Evolutionary conservation across 2,113 vertebrate species (phyloP), one percentile per base, ranked within the genome.

Genomic region (Tragelaphus scriptus): DNA sequence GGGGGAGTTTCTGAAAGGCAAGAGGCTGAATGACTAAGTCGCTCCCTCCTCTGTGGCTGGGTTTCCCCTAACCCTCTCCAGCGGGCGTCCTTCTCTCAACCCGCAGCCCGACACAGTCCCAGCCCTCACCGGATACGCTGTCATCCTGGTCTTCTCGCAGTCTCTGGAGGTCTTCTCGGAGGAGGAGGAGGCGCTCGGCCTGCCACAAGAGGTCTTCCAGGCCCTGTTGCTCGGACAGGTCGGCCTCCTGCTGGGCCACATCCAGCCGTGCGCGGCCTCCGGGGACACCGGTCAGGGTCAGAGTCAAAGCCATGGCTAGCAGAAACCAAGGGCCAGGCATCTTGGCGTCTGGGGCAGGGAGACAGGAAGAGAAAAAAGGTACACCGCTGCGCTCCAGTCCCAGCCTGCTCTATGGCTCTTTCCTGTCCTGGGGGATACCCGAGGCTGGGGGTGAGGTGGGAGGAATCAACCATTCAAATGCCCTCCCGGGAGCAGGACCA

Each of bases 301-400:
- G 17, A 32, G 91, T 85, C 95, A 95, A 51, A 44, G 80, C 87
- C 26, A 96, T 44, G 61, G 58, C 30, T 5, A 98, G 75, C 90
- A 96, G 92, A 91, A 90, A 17, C 97, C 97, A 95, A 91, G 85
- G 65, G 65, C 90, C 53, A 0, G 30, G 81, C 98, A 98, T 98
- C 30, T 19, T 36, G 10, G 81, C 2, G 40, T 40, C 98, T 98
- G 71, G 61, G 30, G 32, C 36, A 19, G 8, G 93, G 13, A 61
- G 36, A 55, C 65, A 89, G 44, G 11, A 9, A 44, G 30, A 51
- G 61, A 40, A 30, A 1, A 5, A 61, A 28, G 92, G 44, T 25
- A 4, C 15, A 23, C n/a, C 0, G 2, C 23, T 0, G 2, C 0
- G 2, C n/a, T 16, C 7, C 85, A 6, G 36, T 47, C 36, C 75